Evolutionary conservation across 2,113 vertebrate genomes (phyloP).

Genomic region (Salvelinus fontinalis): DNA sequence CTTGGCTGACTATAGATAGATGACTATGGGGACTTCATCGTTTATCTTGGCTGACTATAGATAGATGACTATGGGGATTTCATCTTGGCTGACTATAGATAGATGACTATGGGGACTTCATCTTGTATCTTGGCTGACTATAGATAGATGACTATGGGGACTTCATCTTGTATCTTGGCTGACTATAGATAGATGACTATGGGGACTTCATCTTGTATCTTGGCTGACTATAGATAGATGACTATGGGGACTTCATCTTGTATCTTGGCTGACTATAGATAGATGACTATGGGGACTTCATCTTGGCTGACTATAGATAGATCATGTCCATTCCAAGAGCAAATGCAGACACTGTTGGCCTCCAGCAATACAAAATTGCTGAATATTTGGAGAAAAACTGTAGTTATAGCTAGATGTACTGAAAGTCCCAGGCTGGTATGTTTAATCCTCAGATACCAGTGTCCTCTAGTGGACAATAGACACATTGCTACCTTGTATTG

Average conservation of each 20-base stretch:
- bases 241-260: too few species aligned
- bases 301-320: too few species aligned
- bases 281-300: too few species aligned
- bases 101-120: not conserved
- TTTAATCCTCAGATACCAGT: not conserved
- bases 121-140: not conserved
- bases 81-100: too few species aligned
- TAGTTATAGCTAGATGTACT: too few species aligned
- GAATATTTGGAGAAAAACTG: not conserved
- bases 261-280: too few species aligned
- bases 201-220: too few species aligned
- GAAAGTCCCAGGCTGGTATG: not conserved
- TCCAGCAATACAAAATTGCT: not conserved
- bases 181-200: too few species aligned
- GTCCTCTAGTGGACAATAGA: slow-evolving; percentile 38
- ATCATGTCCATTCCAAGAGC: not conserved
- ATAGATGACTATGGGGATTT: too few species aligned
- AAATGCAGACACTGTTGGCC: not conserved
- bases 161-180: too few species aligned
- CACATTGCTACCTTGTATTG: slow-evolving; percentile 1
- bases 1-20: too few species aligned
- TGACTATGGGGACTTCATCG: not conserved
- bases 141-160: not conserved
- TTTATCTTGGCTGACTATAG: not conserved
- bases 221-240: too few species aligned